These are phyloP conservation scores for Drosophila testacea DNA, from an alignment of 2,888 invertebrate species.

Conservation along the genomic window DNA sequence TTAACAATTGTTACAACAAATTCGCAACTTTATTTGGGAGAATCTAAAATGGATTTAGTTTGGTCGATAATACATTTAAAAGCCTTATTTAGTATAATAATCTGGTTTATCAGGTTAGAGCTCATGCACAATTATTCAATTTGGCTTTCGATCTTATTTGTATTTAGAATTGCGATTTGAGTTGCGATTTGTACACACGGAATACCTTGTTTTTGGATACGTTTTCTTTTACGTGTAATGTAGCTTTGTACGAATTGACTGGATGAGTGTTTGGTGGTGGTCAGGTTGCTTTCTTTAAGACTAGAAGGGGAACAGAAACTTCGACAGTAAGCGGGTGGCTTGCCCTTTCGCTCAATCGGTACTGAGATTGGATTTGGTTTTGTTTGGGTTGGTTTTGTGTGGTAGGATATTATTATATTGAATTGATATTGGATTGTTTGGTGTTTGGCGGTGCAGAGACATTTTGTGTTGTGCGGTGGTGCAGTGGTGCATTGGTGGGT, in stretches of 20 bases:
- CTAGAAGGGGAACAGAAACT: slow-evolving; percentile 84
- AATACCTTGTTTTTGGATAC: slow-evolving; percentile 85
- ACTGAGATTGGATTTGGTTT: slow-evolving; percentile 69
- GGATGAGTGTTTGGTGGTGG: slow-evolving; percentile 80
- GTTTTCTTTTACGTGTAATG: slow-evolving; percentile 85
- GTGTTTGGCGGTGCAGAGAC: slow-evolving; percentile 31
- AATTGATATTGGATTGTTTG: slow-evolving; percentile 28
- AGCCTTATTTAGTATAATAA: slow-evolving; percentile 52
- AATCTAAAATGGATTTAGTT: slow-evolving; percentile 64
- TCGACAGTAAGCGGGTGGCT: slow-evolving; percentile 85
- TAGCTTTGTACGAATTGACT: slow-evolving; percentile 84
- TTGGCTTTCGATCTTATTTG: slow-evolving; percentile 11
- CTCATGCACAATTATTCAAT: slow-evolving; percentile 55
- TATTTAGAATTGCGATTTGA: slow-evolving; percentile 14
- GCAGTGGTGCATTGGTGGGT: slow-evolving; percentile 28
- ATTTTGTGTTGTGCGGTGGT: slow-evolving; percentile 38
- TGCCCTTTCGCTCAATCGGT: slow-evolving; percentile 82
- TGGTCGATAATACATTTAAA: slow-evolving; percentile 72
- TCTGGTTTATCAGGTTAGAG: slow-evolving; percentile 52
- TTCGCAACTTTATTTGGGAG: slow-evolving; percentile 33
- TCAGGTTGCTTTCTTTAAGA: slow-evolving; percentile 81
- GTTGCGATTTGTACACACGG: slow-evolving; percentile 54
- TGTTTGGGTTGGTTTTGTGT: slow-evolving; percentile 29
- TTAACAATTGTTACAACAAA: slow-evolving; percentile 31
- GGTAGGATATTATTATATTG: slow-evolving; percentile 31